Percentiles rank a stretch among this genome's conserved stretches.
Evolutionary conservation across 2,113 vertebrate genomes (phyloP).

Genomic region (Ciconia stormi): DNA sequence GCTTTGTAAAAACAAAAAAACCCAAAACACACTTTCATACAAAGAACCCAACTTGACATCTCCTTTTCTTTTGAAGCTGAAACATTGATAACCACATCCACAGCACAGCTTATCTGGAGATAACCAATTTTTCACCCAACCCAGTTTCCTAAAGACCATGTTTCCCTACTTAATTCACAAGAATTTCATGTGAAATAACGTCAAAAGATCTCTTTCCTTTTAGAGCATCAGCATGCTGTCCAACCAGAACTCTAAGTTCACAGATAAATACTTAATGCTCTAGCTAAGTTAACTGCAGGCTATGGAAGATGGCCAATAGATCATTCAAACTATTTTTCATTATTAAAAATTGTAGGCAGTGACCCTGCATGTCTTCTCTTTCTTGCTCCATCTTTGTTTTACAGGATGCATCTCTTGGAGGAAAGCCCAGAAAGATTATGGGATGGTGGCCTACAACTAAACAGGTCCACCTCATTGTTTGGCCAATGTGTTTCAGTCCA

Average conservation of each 20-base stretch:
- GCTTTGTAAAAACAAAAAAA: background rate
- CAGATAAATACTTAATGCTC: background rate
- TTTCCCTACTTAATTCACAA: background rate
- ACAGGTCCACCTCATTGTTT: background rate
- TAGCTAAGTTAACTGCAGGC: background rate
- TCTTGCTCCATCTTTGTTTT: background rate
- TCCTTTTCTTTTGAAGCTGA: background rate
- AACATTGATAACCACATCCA: background rate
- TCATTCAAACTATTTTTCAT: background rate
- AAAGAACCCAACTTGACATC: background rate
- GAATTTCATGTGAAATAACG: background rate
- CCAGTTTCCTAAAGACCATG: background rate
- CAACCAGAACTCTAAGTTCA: background rate
- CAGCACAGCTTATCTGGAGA: background rate
- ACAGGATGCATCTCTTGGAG: background rate
- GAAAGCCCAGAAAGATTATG: background rate
- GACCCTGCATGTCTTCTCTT: background rate
- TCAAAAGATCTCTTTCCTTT: background rate
- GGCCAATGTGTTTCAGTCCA: background rate
- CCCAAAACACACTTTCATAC: background rate
- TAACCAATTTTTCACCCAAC: background rate
- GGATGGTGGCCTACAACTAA: background rate
- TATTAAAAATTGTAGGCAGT: background rate
- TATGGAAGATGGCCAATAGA: background rate
- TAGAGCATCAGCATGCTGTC: background rate